Conservation (phyloP, 2,797 vertebrate species). For the Eutrigla gurnardus region DNA sequence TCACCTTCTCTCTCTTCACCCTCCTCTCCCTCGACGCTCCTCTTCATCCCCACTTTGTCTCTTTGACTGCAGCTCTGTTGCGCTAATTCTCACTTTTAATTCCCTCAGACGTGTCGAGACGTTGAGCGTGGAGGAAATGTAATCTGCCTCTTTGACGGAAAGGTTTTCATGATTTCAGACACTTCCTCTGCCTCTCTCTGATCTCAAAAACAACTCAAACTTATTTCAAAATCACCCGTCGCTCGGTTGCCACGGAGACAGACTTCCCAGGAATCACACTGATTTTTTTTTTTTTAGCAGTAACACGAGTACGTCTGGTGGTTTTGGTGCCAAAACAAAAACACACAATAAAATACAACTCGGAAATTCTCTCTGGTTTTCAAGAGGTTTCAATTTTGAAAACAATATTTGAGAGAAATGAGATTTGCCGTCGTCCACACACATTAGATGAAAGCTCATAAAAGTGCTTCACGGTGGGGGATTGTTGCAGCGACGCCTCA, state of each 20-base stretch:
- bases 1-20: no score
- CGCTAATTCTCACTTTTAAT: neutral
- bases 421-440: neutral
- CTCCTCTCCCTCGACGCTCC: neutral
- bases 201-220: neutral
- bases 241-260: no score
- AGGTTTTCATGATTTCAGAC: neutral
- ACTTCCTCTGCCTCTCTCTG: neutral
- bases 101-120: no score
- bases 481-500: neutral
- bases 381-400: neutral
- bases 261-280: neutral
- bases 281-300: slow-evolving; percentile 7
- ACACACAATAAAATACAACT: neutral
- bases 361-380: neutral
- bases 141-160: neutral
- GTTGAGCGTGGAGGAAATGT: neutral
- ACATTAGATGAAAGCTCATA: neutral
- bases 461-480: neutral
- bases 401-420: neutral
- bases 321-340: neutral
- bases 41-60: neutral
- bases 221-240: neutral
- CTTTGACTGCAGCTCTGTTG: neutral
- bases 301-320: neutral